phyloP scores from a whole-genome alignment of 2,797 vertebrate genomes.

The Sebastolobus altivelis region DNA sequence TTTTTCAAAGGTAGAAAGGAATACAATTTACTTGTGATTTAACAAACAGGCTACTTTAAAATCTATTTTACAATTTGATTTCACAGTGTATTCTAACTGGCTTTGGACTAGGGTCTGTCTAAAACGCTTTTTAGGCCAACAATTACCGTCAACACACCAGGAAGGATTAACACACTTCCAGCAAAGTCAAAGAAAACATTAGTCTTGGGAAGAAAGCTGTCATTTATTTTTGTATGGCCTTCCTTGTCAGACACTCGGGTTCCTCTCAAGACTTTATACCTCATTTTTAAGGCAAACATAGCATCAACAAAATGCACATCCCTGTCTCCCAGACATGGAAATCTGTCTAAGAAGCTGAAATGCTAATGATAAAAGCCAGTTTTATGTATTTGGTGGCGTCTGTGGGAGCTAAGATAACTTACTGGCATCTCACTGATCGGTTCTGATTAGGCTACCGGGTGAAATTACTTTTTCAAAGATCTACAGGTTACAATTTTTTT shows the following conservation, averaged over 20 bases:
- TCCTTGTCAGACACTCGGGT: background rate
- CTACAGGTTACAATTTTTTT: background rate
- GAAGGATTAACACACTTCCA: background rate
- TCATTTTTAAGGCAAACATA: background rate
- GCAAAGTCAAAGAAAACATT: slow-evolving; percentile 11
- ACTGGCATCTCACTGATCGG: background rate
- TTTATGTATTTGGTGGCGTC: background rate
- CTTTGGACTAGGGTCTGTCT: background rate
- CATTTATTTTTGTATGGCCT: slow-evolving; percentile 1
- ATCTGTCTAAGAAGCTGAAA: background rate
- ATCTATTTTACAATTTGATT: background rate
- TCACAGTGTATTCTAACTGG: background rate
- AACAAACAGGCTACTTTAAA: background rate
- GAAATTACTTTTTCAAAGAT: background rate
- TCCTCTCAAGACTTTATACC: background rate
- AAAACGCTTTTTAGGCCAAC: background rate
- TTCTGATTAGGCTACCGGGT: background rate
- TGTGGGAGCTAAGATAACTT: background rate
- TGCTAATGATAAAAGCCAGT: background rate
- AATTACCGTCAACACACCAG: background rate
- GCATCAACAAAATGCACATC: background rate
- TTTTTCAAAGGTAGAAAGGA: background rate
- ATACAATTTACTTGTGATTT: background rate
- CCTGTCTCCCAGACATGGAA: background rate
- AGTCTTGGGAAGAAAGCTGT: background rate